phyloP scores from a whole-genome alignment of 2,797 vertebrate species.

The Lithobates pipiens region DNA sequence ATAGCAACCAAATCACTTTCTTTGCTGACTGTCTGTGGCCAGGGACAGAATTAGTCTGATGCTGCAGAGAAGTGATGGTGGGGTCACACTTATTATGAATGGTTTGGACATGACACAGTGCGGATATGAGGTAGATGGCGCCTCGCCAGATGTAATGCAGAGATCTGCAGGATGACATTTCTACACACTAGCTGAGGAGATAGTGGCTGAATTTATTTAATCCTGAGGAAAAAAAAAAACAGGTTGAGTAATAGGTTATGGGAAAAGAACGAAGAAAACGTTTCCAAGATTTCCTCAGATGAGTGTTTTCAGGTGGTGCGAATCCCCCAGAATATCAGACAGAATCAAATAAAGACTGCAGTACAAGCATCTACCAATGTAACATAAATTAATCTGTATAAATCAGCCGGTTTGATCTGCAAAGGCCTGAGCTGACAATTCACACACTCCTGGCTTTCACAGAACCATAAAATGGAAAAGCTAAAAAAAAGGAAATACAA shows the following conservation, averaged over 20 bases:
- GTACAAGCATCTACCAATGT: not conserved
- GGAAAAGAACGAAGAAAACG: constrained; percentile 51
- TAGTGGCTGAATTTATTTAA: constrained; percentile 59
- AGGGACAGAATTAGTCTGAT: constrained; percentile 51
- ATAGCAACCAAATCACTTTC: constrained; percentile 41
- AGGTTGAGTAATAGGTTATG: constrained; percentile 59
- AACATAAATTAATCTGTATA: constrained; percentile 36
- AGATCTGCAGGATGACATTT: constrained; percentile 61
- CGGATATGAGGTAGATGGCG: constrained; percentile 61
- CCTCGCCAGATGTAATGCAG: constrained; percentile 60
- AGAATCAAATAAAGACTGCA: constrained; percentile 39
- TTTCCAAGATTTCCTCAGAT: constrained; percentile 43
- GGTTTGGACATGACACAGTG: constrained; percentile 60
- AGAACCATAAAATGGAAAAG: constrained; percentile 13
- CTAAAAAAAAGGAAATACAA: not conserved
- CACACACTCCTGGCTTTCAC: not conserved
- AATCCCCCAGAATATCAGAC: constrained; percentile 7
- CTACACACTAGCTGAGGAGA: constrained; percentile 54
- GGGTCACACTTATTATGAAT: constrained; percentile 62
- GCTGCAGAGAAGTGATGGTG: constrained; percentile 56
- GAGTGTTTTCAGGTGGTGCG: not conserved
- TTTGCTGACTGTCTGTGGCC: constrained; percentile 40
- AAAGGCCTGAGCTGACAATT: not conserved
- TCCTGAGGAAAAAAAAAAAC: constrained; percentile 32
- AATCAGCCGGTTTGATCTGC: constrained; percentile 33